These are phyloP conservation scores for Lethenteron camtschaticum DNA, from an alignment of 2,113 vertebrate species.

Conservation along the genomic window DNA sequence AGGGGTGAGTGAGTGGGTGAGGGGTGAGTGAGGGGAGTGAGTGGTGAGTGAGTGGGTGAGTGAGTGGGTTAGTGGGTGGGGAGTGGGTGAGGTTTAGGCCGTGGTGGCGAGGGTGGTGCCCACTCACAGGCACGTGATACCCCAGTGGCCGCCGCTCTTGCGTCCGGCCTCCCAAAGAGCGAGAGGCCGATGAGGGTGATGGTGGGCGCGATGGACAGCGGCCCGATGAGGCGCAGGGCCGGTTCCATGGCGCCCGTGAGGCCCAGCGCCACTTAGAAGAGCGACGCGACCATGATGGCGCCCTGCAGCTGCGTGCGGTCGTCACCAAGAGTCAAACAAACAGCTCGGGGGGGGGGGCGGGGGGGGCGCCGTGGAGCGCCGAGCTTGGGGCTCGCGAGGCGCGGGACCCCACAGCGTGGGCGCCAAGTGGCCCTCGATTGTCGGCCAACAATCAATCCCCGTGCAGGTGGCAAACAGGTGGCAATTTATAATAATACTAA, in stretches of 20 bases:
- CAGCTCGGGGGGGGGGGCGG: too few relatives aligned
- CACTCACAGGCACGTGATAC: constrained; percentile 33
- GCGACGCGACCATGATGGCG: constrained; percentile 29
- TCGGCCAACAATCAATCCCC: too few relatives aligned
- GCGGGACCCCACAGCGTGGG: constrained; percentile 6
- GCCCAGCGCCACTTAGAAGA: constrained; percentile 28
- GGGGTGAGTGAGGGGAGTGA: too few relatives aligned
- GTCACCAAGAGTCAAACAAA: too few relatives aligned
- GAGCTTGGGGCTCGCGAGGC: constrained; percentile 6
- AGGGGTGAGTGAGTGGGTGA: too few relatives aligned
- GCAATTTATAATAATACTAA: too few relatives aligned
- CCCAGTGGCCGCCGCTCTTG: constrained; percentile 38
- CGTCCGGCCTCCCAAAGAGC: constrained; percentile 32
- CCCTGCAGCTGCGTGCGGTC: constrained; percentile 26
- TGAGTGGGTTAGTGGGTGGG: too few relatives aligned
- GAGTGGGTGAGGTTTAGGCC: background rate
- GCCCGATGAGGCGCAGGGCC: constrained; percentile 29
- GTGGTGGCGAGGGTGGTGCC: background rate
- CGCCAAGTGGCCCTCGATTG: too few relatives aligned
- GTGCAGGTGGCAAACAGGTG: too few relatives aligned
- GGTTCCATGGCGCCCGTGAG: constrained; percentile 29
- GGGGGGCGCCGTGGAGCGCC: constrained; percentile 23
- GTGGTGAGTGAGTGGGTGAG: too few relatives aligned
- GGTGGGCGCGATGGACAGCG: constrained; percentile 34
- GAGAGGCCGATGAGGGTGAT: constrained; percentile 37